Evolutionary conservation across 2,797 vertebrate species (phyloP), one percentile per base, ranked within the genome.

Genomic region (Phaenicophaeus curvirostris): DNA sequence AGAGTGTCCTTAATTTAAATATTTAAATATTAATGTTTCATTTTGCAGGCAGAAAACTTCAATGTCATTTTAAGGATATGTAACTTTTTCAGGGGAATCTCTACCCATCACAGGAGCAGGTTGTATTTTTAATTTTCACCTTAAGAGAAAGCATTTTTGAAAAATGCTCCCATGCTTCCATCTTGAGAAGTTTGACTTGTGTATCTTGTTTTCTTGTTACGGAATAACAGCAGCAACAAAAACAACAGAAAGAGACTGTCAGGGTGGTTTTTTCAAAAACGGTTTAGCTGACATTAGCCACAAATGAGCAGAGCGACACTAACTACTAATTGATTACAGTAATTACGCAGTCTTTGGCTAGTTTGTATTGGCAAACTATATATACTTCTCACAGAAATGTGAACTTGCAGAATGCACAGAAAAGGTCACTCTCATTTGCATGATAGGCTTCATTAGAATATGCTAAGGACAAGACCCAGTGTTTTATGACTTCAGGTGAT

Each of bases 361-460:
- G 98, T 99, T 98, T 98, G 98, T 99, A 98, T 99, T 99, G 98
- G 98, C 98, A 98, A 98, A 98, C 98, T 98, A 98, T 98, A 90
- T 98, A 98, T 98, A 97, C 98, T 98, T 96, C 97, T 97, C 98
- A 97, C 98, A 98, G 98, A 99, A 99, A 99, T 99, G 98, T 99
- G 98, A 98, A 99, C 98, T 98, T 98, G 98, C 98, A 98, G 98
- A 98, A 98, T 98, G 98, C 98, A 98, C 95, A 86, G 98, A 98
- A 99, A 99, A 99, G 99, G 99, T 99, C 98, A 98, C 97, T 98
- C 98, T 99, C 98, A 99, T 99, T 99, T 99, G 98, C 99, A 99
- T 99, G 98, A 98, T 98, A 98, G 98, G 98, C 98, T 99, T 99
- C 99, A 99, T 99, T 99, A 99, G 98, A 99, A 99, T 99, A 99